Evolutionary conservation across 2,888 invertebrate genomes (phyloP).

Genomic region (Achlya flavicornis): DNA sequence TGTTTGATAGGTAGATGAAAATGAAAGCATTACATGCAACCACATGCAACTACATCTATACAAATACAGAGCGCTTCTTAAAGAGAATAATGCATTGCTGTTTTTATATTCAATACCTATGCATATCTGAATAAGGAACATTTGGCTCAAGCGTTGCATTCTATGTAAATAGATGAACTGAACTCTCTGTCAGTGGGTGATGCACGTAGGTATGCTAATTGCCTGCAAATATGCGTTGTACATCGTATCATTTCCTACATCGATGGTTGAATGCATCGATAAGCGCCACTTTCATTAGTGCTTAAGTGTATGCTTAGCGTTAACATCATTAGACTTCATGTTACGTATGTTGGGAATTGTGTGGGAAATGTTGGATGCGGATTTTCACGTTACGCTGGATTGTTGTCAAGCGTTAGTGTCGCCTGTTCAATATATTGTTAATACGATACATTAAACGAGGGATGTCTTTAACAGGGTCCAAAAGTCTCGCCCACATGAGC

Average conservation of each 20-base stretch:
- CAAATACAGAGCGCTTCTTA: neutral
- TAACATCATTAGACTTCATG: conserved; percentile 6
- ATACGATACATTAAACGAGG: neutral
- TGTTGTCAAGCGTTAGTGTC: neutral
- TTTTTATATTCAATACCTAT: conserved; percentile 23
- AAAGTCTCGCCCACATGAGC: neutral
- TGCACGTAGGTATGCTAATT: conserved; percentile 15
- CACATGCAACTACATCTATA: neutral
- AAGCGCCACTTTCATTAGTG: conserved; percentile 17
- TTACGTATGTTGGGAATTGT: neutral
- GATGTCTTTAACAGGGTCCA: neutral
- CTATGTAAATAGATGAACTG: conserved; percentile 34
- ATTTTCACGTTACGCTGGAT: neutral
- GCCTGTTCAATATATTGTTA: neutral
- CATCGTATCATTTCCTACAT: conserved; percentile 9
- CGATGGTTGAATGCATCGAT: conserved; percentile 15
- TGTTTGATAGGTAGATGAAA: conserved; percentile 1
- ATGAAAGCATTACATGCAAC: conserved; percentile 1
- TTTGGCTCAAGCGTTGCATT: conserved; percentile 42
- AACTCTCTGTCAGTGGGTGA: conserved; percentile 5
- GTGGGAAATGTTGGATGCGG: conserved; percentile 2
- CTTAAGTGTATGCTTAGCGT: conserved; percentile 1
- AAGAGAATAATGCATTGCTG: conserved; percentile 14
- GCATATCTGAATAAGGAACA: conserved; percentile 23
- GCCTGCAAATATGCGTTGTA: conserved; percentile 12